Conservation (phyloP, 2,797 vertebrate genomes). For the Erithacus rubecula region DNA sequence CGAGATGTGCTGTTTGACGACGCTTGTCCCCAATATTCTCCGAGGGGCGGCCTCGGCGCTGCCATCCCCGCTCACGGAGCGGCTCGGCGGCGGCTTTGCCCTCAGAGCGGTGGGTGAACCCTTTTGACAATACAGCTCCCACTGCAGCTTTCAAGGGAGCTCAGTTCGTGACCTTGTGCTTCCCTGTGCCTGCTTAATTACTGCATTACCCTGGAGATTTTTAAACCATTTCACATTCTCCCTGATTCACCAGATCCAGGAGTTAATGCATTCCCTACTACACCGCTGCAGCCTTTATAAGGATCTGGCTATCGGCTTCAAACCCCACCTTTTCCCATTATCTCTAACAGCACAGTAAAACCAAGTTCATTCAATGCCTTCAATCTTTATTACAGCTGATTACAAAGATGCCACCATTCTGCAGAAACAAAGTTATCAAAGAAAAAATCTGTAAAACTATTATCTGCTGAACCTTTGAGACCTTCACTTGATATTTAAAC, state of each 20-base stretch:
- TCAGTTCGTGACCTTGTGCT: background rate
- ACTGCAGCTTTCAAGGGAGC: background rate
- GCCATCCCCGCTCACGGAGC: background rate
- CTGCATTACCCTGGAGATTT: background rate
- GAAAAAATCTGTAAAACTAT: background rate
- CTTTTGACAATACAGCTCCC: rapidly evolving
- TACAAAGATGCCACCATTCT: background rate
- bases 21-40: rapidly evolving
- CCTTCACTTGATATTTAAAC: slow-evolving; percentile 8
- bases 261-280: background rate
- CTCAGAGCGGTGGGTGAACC: rapidly evolving
- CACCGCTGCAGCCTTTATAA: background rate
- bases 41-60: rapidly evolving
- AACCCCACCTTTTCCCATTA: background rate
- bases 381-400: background rate
- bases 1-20: background rate
- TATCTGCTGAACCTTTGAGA: background rate
- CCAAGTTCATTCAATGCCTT: background rate
- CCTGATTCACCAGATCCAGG: background rate
- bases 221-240: background rate
- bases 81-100: background rate
- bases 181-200: background rate
- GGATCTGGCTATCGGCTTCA: background rate
- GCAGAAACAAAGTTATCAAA: slow-evolving; percentile 1
- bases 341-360: background rate